These are phyloP conservation scores for Smittia aterrima DNA, from an alignment of 2,888 invertebrate genomes.

Conservation along the genomic window DNA sequence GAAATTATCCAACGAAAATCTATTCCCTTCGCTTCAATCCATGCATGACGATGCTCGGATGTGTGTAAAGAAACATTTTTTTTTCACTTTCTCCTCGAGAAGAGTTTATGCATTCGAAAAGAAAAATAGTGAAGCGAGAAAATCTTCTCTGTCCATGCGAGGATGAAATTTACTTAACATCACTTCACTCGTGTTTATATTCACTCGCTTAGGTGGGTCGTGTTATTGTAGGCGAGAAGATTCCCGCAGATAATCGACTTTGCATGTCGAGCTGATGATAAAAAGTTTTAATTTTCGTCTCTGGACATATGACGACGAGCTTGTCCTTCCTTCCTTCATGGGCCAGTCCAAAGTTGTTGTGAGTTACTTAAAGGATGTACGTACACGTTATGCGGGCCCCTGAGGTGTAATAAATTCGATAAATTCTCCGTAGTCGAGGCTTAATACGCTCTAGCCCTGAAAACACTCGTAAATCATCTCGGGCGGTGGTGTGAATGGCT, in stretches of 20 bases:
- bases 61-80: background rate
- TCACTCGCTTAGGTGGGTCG: background rate
- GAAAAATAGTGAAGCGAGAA: background rate
- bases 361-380: conserved; percentile 17
- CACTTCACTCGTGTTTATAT: background rate
- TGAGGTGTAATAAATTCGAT: conserved; percentile 38
- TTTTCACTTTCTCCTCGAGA: background rate
- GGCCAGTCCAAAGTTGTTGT: background rate
- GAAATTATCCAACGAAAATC: background rate
- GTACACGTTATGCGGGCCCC: conserved; percentile 10
- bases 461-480: conserved; percentile 33
- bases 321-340: background rate
- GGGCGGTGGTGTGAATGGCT: background rate
- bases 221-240: background rate
- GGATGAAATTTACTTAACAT: background rate
- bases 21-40: conserved; percentile 3
- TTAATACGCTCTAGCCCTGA: conserved; percentile 21
- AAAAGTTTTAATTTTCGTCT: background rate
- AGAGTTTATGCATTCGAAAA: background rate
- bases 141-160: background rate
- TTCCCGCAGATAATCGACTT: conserved; percentile 4
- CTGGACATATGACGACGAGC: background rate
- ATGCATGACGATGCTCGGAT: background rate
- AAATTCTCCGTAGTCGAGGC: conserved; percentile 27
- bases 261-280: background rate